Percentiles rank a stretch among this genome's conserved stretches.
Evolutionary conservation across 2,797 vertebrate species (phyloP).

Genomic region (Rhincodon typus): DNA sequence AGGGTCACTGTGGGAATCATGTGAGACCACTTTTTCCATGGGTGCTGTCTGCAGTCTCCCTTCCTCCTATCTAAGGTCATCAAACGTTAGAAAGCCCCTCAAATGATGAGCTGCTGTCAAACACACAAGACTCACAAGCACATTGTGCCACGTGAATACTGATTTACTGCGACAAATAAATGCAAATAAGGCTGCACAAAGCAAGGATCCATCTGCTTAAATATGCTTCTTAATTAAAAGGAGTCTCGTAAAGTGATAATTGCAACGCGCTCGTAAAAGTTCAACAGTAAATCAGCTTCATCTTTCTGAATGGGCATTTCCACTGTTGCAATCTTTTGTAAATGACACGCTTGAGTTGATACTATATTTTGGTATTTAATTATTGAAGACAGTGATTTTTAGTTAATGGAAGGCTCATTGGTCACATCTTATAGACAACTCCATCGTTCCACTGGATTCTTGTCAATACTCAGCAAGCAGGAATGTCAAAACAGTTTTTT

Average conservation of each 20-base stretch:
- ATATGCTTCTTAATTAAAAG: constrained; percentile 45
- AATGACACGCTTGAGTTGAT: constrained; percentile 44
- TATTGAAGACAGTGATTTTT: constrained; percentile 39
- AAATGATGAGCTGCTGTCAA: not conserved
- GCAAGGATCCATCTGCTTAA: constrained; percentile 40
- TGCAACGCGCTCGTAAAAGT: constrained; percentile 42
- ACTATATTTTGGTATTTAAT: constrained; percentile 51
- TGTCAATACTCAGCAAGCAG: not conserved
- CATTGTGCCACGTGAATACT: not conserved
- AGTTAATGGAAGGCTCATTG: constrained; percentile 11
- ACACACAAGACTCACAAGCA: too few species aligned
- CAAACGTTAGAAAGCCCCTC: not conserved
- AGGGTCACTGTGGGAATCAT: not conserved
- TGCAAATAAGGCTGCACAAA: constrained; percentile 1
- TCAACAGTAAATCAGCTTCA: constrained; percentile 43
- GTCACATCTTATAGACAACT: not conserved
- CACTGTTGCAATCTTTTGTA: constrained; percentile 44
- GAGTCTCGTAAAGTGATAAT: constrained; percentile 39
- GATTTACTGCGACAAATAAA: constrained; percentile 17
- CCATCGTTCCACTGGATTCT: not conserved
- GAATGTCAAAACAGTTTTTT: not conserved
- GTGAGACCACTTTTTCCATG: not conserved
- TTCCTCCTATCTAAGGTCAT: not conserved
- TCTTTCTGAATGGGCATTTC: constrained; percentile 44
- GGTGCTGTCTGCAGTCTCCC: not conserved